A percentile compares a stretch with the other conserved stretches of the same genome.
Conservation (phyloP, 2,113 vertebrate genomes). For the Panthera uncia region DNA sequence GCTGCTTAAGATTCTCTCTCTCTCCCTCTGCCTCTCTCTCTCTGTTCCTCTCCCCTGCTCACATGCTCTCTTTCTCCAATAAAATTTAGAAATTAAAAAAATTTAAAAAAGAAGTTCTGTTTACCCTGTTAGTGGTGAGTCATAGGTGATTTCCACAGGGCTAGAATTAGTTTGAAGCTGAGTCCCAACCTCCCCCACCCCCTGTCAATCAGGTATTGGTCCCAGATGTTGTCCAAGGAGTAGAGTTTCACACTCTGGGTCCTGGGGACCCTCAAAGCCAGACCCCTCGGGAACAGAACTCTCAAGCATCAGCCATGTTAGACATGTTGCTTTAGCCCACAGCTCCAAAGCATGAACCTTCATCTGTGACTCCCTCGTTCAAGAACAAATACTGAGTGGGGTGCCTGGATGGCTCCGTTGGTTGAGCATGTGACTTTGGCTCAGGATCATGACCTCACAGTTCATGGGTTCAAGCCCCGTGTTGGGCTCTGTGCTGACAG, state of each 20-base stretch:
- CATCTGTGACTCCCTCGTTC: neutral
- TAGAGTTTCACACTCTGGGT: neutral
- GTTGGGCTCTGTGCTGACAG: too few species aligned
- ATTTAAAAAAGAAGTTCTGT: neutral
- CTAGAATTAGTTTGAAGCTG: neutral
- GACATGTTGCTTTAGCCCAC: neutral
- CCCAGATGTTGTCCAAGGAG: neutral
- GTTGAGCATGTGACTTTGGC: too few species aligned
- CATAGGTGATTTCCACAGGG: neutral
- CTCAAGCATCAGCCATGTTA: neutral
- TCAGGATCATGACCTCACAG: too few species aligned
- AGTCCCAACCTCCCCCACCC: neutral
- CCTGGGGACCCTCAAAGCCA: neutral
- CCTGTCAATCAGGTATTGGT: neutral
- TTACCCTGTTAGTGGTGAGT: neutral
- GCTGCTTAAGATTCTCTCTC: too few species aligned
- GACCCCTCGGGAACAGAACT: neutral
- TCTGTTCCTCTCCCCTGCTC: too few species aligned
- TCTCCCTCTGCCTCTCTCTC: too few species aligned
- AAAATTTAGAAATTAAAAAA: too few species aligned
- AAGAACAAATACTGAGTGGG: neutral
- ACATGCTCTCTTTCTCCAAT: too few species aligned
- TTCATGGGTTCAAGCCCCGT: too few species aligned
- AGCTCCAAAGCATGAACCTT: neutral
- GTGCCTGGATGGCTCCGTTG: too few species aligned